A percentile compares a stretch with the other conserved stretches of the same genome.
Conservation (phyloP, 2,797 vertebrate species). For the Falco novaeseelandiae region DNA sequence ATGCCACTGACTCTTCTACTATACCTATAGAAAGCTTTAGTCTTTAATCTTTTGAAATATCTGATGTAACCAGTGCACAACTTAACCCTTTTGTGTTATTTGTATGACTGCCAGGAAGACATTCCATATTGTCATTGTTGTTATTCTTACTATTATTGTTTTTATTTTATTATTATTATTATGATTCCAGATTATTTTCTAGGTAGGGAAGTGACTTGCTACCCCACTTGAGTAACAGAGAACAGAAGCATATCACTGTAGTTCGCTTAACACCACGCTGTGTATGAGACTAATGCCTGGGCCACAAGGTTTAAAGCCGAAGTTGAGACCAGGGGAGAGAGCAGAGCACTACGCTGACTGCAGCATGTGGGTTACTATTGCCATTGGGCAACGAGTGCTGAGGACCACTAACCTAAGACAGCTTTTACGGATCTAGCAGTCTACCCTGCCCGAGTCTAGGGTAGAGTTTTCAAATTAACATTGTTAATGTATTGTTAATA, state of each 20-base stretch:
- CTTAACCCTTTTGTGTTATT: neutral
- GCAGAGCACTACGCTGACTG: neutral
- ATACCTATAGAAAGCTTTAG: neutral
- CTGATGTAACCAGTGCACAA: neutral
- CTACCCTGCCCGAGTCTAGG: neutral
- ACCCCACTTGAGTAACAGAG: neutral
- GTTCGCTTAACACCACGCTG: neutral
- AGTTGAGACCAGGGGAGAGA: neutral
- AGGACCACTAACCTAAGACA: neutral
- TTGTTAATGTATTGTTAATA: conserved; percentile 36
- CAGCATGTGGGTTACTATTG: neutral
- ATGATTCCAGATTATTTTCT: neutral
- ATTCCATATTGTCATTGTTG: too few species aligned
- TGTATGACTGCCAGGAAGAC: neutral
- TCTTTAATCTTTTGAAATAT: neutral
- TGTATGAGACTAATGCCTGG: neutral
- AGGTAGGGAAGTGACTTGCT: neutral
- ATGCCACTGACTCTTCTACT: neutral
- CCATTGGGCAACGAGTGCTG: neutral
- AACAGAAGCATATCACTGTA: neutral
- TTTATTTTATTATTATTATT: too few species aligned
- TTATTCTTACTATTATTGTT: too few species aligned
- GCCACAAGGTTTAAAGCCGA: neutral
- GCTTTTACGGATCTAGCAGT: neutral
- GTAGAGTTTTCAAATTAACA: neutral